phyloP scores from a whole-genome alignment of 2,797 vertebrate species.

The Schizothorax lantsangensis region DNA sequence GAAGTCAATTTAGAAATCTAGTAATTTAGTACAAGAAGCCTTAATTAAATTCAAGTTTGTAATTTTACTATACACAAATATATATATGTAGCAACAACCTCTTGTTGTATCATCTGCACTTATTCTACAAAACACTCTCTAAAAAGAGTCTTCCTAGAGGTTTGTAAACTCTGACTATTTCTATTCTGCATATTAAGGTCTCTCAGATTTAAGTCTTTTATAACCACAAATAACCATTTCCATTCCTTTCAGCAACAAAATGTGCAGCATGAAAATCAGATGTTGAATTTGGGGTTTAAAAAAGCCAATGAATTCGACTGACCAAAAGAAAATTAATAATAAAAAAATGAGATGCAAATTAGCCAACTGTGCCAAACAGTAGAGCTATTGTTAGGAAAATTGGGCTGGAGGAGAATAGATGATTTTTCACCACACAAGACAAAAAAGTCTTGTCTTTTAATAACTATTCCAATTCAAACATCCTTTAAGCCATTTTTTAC shows the following conservation, averaged over 20 bases:
- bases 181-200: neutral
- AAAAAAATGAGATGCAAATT: conserved; percentile 45
- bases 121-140: neutral
- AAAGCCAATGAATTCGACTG: conserved; percentile 20
- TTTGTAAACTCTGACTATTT: neutral
- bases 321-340: conserved; percentile 1
- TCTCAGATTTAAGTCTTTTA: neutral
- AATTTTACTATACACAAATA: neutral
- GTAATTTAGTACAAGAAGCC: neutral
- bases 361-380: conserved; percentile 40
- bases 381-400: conserved; percentile 61
- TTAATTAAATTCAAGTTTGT: neutral
- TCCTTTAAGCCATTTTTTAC: conserved; percentile 9
- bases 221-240: conserved; percentile 4
- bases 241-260: neutral
- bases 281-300: neutral
- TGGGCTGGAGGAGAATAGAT: conserved; percentile 18
- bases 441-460: conserved; percentile 13
- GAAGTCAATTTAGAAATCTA: neutral
- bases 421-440: conserved; percentile 3
- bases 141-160: neutral
- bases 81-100: neutral
- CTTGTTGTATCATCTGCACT: neutral
- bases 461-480: neutral
- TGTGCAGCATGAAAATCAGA: neutral